Evolutionary conservation across 1,140 invertebrate genomes (phyloP), one percentile per base, ranked within the genome.

Genomic region (Platyura marginata): DNA sequence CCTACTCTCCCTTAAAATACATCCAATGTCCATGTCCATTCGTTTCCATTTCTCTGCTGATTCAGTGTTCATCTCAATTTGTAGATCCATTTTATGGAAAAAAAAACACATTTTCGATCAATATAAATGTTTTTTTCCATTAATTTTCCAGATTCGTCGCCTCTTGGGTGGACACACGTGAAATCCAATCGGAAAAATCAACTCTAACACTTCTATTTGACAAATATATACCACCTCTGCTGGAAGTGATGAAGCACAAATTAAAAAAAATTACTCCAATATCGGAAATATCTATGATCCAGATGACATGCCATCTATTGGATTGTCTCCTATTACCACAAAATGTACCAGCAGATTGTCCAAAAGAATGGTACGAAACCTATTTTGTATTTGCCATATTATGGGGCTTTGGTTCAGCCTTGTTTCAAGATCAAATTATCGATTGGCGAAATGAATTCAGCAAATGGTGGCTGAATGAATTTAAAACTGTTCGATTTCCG

Each of bases 391-490:
- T 95, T 61, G 77, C 77, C 5, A 72, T 75, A 46, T 74, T 94
- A 15, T 96, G 91, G 91, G 85, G 88, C 1, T 95, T 95, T 59
- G 91, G 91, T 13, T 88, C 89, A 0, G 74, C 77, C 1, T 70
- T 86, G 40, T 92, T 85, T 57, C 85, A 89, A 69, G 90, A 94
- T 68, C 87, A 85, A 59, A 61, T 83, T 4, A 67, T 77, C 1
- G 89, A 94, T 61, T 88, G 90, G 75, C 72, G 89, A 37, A 79
- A 81, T 45, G 90, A 95, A 53, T 95, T 95, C 57, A 87, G 78
- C 18, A 54, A 55, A 39, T 54, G 50, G 51, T 91, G 81, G 73
- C 60, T 70, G 13, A 83, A 77, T 49, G 91, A 95, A 66, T 95
- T 93, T 55, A 93, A 91, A 64, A 74, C 79, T 0, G 71, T 95